phyloP scores from a whole-genome alignment of 2,888 invertebrate species.

The Himalopsyche japonica region DNA sequence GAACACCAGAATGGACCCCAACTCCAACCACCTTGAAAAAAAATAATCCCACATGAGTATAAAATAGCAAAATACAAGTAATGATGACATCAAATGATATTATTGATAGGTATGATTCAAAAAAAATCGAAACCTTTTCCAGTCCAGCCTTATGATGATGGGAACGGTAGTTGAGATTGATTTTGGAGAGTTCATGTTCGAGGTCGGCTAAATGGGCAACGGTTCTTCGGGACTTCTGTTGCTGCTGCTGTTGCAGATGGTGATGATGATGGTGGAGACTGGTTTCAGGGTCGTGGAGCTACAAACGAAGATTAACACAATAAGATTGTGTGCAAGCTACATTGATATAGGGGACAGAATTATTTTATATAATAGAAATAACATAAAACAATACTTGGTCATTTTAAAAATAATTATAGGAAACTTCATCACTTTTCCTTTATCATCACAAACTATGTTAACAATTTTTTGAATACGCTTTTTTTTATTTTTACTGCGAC shows the following conservation, averaged over 20 bases:
- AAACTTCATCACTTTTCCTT: too few relatives aligned
- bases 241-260: slow-evolving; percentile 36
- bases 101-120: too few relatives aligned
- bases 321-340: too few relatives aligned
- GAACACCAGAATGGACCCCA: slow-evolving; percentile 24
- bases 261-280: slow-evolving; percentile 37
- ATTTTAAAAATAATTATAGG: too few relatives aligned
- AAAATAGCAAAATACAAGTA: neutral
- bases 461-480: too few relatives aligned
- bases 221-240: slow-evolving; percentile 47
- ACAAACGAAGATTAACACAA: slow-evolving; percentile 4
- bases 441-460: too few relatives aligned
- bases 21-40: slow-evolving; percentile 32
- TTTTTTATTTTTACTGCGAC: neutral
- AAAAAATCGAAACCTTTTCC: neutral
- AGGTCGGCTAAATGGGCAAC: slow-evolving; percentile 60
- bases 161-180: slow-evolving; percentile 60
- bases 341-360: too few relatives aligned
- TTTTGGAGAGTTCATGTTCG: slow-evolving; percentile 65
- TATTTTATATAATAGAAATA: too few relatives aligned
- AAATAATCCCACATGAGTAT: neutral
- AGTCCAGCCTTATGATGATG: slow-evolving; percentile 45
- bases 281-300: slow-evolving; percentile 45
- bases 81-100: slow-evolving; percentile 28
- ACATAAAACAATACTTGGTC: too few relatives aligned